These are phyloP conservation scores for Amaurobius ferox DNA, from an alignment of 2,888 invertebrate species.

Conservation along the genomic window DNA sequence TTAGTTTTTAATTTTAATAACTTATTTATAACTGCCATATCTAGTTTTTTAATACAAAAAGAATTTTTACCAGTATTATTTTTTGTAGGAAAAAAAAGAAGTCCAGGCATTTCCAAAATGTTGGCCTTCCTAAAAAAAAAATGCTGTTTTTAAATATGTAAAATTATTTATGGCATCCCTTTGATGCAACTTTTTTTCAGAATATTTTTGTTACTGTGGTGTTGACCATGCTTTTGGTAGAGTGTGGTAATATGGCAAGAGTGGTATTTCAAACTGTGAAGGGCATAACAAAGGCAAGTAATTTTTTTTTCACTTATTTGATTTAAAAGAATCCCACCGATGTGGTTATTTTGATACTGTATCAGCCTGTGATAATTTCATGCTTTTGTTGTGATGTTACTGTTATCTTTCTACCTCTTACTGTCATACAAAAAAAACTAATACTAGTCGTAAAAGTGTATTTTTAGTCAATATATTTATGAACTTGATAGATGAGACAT, in stretches of 20 bases:
- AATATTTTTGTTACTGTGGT: constrained; percentile 62
- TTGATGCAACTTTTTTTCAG: constrained; percentile 70
- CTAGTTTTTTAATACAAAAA: constrained; percentile 72
- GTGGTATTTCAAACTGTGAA: constrained; percentile 33
- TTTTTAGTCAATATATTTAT: background rate
- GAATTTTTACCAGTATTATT: constrained; percentile 73
- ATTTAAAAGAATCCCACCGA: constrained; percentile 61
- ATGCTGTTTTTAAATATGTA: constrained; percentile 71
- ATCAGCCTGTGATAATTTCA: constrained; percentile 71
- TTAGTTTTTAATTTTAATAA: constrained; percentile 72
- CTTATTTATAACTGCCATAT: constrained; percentile 73
- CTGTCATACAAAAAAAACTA: background rate
- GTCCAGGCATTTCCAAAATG: constrained; percentile 53
- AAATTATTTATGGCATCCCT: constrained; percentile 72
- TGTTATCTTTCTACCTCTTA: constrained; percentile 22
- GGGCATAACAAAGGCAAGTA: constrained; percentile 59
- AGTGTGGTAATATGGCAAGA: constrained; percentile 52
- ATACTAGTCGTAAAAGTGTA: constrained; percentile 6
- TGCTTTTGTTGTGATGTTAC: constrained; percentile 66
- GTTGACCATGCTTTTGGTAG: constrained; percentile 61
- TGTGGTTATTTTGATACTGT: constrained; percentile 36
- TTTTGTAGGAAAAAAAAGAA: constrained; percentile 73
- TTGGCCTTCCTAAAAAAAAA: constrained; percentile 64
- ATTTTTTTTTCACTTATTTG: constrained; percentile 7
- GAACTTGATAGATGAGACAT: background rate